Evolutionary conservation across 2,797 vertebrate species (phyloP), one percentile per base, ranked within the genome.

Genomic region (Sebastes reedi): DNA sequence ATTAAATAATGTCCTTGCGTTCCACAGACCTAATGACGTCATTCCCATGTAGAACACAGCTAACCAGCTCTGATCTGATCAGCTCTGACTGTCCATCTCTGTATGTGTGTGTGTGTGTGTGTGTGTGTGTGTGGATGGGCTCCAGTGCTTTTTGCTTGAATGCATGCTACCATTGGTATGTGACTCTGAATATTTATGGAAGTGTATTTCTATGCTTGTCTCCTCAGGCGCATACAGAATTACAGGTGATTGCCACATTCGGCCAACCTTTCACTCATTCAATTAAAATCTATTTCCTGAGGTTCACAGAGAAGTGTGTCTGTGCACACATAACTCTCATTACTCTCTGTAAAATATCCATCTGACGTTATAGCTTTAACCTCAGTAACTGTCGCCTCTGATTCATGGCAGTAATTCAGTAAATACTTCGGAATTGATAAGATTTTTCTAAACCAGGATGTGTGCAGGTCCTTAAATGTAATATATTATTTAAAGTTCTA

Each of bases 21-120:
- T 70, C 55, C 54, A 50, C 56, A 77, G 83, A 79, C 75, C 75
- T 88, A 90, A 92, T 78, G 82, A 80, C 70, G 75, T 77, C 61
- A 80, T 91, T 79, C 66, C 58, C 77, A 89, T 88, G 82, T 86
- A 86, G 65, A 79, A 80, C 86, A 85, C 84, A 83, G 36, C 75
- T 39, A 52, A 75, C 60, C 25, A 52, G 61, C 55, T 60, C 58
- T 65, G 61, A 83, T 75, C 68, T 71, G 72, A 82, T 79, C 42
- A 59, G 20, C 73, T 60, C 59, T n/a, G 60, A 62, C 62, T 86
- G 34, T 55, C 20, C 22, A 30, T 72, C 18, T 56, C 46, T 58
- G n/a, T 24, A 22, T 18, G 24, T 58, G 22, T 67, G 10, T 46
- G 34, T 32, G 30, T 32, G 30, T 30, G 30, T 30, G 27, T 61